Evolutionary conservation across 2,888 invertebrate genomes (phyloP).

Genomic region (Cephonodes hylas): DNA sequence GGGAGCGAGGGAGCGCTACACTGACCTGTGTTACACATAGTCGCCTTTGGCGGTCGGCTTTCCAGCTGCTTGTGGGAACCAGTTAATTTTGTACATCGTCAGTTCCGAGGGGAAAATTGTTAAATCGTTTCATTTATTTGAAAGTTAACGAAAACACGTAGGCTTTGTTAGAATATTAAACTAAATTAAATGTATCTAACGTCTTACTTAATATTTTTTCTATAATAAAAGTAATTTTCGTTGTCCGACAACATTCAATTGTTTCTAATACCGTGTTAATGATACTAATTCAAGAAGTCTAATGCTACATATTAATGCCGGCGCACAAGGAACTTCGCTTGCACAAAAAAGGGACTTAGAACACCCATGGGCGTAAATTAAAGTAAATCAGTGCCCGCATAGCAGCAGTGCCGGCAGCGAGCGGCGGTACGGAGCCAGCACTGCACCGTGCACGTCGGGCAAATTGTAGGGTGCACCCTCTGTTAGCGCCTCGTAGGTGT

Average conservation of each 20-base stretch:
- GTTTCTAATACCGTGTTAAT: not conserved
- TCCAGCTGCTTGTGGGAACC: conserved; percentile 43
- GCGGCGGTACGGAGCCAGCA: conserved; percentile 19
- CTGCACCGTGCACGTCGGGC: conserved; percentile 50
- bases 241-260: not conserved
- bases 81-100: conserved; percentile 25
- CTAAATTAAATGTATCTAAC: no score
- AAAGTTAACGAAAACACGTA: not conserved
- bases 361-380: conserved; percentile 39
- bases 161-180: no score
- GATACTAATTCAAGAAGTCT: not conserved
- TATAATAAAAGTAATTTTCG: not conserved
- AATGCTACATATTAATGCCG: not conserved
- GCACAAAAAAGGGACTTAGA: conserved; percentile 6
- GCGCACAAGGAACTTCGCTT: not conserved
- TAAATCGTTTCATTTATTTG: no score
- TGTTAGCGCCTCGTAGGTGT: conserved; percentile 81
- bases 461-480: conserved; percentile 71
- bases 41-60: conserved; percentile 60
- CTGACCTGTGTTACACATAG: conserved; percentile 72
- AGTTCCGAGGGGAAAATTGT: conserved; percentile 13
- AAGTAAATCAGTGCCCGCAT: conserved; percentile 52
- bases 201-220: no score
- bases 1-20: conserved; percentile 37
- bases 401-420: conserved; percentile 26